phyloP scores from a whole-genome alignment of 2,888 invertebrate species.

The Alcis repandata region DNA sequence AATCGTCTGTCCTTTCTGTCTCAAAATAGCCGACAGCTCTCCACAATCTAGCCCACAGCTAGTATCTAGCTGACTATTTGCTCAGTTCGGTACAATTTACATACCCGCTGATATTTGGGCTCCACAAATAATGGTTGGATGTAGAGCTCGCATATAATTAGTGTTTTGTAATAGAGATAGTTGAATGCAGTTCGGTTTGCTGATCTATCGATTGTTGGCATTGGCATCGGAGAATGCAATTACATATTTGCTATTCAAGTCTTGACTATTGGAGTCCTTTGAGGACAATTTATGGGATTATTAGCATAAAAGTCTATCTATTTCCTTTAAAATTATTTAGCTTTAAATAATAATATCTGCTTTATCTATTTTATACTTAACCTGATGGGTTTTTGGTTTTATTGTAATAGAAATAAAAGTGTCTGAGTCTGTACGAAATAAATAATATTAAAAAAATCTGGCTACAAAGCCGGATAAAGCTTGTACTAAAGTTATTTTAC shows the following conservation, averaged over 20 bases:
- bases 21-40: constrained; percentile 5
- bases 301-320: neutral
- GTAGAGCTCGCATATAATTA: constrained; percentile 23
- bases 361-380: too few species aligned
- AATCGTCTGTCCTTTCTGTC: neutral
- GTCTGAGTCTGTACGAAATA: too few species aligned
- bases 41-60: neutral
- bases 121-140: constrained; percentile 19
- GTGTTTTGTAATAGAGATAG: constrained; percentile 27
- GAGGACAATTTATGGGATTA: neutral
- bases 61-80: constrained; percentile 14
- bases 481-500: too few species aligned
- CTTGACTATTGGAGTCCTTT: neutral
- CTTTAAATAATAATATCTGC: too few species aligned
- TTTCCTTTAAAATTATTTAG: neutral
- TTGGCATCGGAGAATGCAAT: constrained; percentile 24
- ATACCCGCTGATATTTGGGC: constrained; percentile 36
- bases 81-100: constrained; percentile 24
- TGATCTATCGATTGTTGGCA: constrained; percentile 28
- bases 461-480: too few species aligned
- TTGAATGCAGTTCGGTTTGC: constrained; percentile 26
- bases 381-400: too few species aligned
- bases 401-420: too few species aligned
- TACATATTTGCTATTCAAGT: neutral
- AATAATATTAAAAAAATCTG: too few species aligned